Percentiles rank a stretch among this genome's conserved stretches.
These are phyloP conservation scores for Sphenodon punctatus DNA, from an alignment of 2,797 vertebrate genomes.

Conservation along the genomic window DNA sequence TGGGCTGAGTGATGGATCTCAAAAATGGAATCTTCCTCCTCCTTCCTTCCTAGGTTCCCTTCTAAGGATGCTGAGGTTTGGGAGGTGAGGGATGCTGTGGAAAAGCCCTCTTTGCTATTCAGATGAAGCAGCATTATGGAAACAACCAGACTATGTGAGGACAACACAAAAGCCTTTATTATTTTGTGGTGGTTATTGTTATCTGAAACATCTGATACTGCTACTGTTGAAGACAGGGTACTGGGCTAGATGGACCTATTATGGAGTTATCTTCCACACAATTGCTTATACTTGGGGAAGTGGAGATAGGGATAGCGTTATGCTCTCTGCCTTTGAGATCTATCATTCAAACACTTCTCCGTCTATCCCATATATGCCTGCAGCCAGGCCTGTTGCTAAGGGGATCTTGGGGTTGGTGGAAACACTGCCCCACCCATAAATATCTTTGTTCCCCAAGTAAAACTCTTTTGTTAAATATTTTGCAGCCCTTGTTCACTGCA, in stretches of 20 bases:
- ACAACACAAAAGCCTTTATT: background rate
- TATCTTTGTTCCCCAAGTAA: too few relatives aligned
- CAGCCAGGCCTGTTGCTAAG: background rate
- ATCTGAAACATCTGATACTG: too few relatives aligned
- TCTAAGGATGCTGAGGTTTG: background rate
- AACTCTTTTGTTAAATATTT: too few relatives aligned
- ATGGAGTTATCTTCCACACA: background rate
- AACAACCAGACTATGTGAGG: too few relatives aligned
- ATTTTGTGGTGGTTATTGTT: too few relatives aligned
- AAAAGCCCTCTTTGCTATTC: too few relatives aligned
- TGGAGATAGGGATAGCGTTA: background rate
- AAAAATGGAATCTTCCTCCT: slow-evolving; percentile 6
- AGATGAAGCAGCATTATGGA: too few relatives aligned
- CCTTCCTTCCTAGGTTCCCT: background rate
- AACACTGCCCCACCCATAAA: too few relatives aligned
- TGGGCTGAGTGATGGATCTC: slow-evolving; percentile 10
- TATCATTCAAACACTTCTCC: background rate
- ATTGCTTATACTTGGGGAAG: background rate
- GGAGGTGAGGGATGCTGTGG: too few relatives aligned
- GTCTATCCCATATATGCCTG: too few relatives aligned
- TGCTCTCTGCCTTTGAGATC: background rate
- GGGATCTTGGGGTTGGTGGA: too few relatives aligned
- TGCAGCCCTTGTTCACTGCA: too few relatives aligned
- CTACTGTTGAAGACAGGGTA: background rate
- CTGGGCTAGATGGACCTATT: background rate